These are phyloP conservation scores for Gisinianus flammeolus DNA, from an alignment of 2,888 invertebrate genomes.

Conservation along the genomic window DNA sequence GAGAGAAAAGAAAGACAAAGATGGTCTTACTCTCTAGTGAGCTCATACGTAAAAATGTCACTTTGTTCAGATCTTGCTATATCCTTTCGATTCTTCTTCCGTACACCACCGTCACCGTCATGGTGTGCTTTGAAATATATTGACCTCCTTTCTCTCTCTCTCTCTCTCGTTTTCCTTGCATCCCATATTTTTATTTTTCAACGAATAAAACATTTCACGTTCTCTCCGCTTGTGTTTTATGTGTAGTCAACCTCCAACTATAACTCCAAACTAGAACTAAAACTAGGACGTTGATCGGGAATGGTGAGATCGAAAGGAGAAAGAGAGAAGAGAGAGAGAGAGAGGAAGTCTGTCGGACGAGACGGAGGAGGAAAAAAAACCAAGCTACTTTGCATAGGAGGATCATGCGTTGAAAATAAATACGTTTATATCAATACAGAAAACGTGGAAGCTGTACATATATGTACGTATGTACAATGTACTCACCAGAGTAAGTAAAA, in stretches of 20 bases:
- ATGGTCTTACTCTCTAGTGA: conserved; percentile 31
- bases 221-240: background rate
- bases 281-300: no score
- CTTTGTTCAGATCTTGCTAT: conserved; percentile 20
- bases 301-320: no score
- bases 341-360: background rate
- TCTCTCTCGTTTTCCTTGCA: no score
- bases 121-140: background rate
- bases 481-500: background rate
- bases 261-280: background rate
- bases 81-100: conserved; percentile 21
- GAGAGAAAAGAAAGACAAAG: conserved; percentile 15
- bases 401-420: background rate
- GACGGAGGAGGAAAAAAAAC: no score
- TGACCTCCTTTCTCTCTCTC: conserved; percentile 23
- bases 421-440: background rate
- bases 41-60: conserved; percentile 36
- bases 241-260: background rate
- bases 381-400: background rate
- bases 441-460: background rate
- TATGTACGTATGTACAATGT: background rate
- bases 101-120: background rate
- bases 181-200: conserved; percentile 16
- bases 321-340: background rate
- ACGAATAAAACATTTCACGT: conserved; percentile 10